Evolutionary conservation across 2,888 invertebrate genomes (phyloP), one percentile per base, ranked within the genome.

Genomic region (Thera britannica): DNA sequence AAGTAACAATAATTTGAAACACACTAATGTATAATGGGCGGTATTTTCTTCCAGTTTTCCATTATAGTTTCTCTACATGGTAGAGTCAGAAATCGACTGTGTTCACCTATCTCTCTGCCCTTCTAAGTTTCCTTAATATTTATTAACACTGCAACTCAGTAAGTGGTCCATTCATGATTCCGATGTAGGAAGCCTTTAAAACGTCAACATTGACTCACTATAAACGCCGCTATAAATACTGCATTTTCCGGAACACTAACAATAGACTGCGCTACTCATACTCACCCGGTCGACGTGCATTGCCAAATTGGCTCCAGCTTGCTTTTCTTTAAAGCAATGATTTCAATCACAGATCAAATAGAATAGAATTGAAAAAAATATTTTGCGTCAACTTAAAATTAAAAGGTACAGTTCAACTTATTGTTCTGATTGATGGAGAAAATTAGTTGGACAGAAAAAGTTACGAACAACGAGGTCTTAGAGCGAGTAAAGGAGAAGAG

Each of bases 241-340:
- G 41, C 58, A 23, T 41, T 59, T 59, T 41, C 58, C 58, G 59
- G 58, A 58, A 48, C 56, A 34, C 35, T 63, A 59, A 65, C 46
- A 65, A 65, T 59, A 59, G 59, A 35, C 8, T 5, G 46, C 11
- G 1, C 46, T 59, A 48, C 65, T 59, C 65, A 65, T 58, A 38
- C 38, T 38, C 4, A 38, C 38, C 4, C 38, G 38, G 38, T 1
- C 44, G 44, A 59, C 11, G 9, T 55, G 58, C 48, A 41, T 48
- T 65, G 65, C 65, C 65, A 65, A 58, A 41, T 57, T 57, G 57
- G 57, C 57, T 23, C 56, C 44, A 12, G 41, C 57, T 44, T 23
- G 23, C 57, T 41, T 44, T 57, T 23, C 44, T 9, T 23, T 56
- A 23, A 12, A 41, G 12, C 56, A 56, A 7, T 34, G 5, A 34